Evolutionary conservation across 2,797 vertebrate genomes (phyloP), one percentile per base, ranked within the genome.

Genomic region (Halcyon smyrnensis): DNA sequence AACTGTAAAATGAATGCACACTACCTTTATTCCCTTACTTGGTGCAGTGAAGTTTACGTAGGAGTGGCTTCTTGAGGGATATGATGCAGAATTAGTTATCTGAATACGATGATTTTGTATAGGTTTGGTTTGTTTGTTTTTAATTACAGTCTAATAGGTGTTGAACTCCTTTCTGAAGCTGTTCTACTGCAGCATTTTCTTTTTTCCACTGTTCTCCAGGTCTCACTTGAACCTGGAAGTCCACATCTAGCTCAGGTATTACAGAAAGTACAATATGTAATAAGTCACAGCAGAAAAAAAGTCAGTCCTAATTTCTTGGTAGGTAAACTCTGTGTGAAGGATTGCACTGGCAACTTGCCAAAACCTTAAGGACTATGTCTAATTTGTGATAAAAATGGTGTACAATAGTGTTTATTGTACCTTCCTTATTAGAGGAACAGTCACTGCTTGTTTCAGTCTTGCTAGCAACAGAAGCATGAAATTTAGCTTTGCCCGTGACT

Each of bases 351-450:
- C 30, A 82, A n/a, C 17, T 28, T 57, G 21, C 8, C 45, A 75
- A 53, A 74, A 59, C 24, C 34, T 71, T 90, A 86, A 91, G 57
- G 20, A 12, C 25, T 71, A 37, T 27, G 28, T 79, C 27, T 54
- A 78, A 54, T 9, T 79, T 62, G 9, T 82, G 50, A 48, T 45
- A 77, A 73, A 75, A 87, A 70, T 28, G 70, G 34, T 37, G 11
- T 39, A 78, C 50, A 90, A 82, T 41, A 84, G 54, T 11, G 48
- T 53, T 91, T 89, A 70, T 54, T 82, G 51, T 87, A 68, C 41
- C 36, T 90, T 87, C 39, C 39, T 70, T 89, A 70, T 89, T 77
- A 87, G 71, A 76, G 14, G 41, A 94, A 90, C 21, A 60, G 32
- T 53, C 3, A 0, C 27, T 79, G 15, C 67, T 90, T 91, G n/a